Conservation (phyloP, 2,888 invertebrate genomes). For the Myopa tessellatipennis region DNA sequence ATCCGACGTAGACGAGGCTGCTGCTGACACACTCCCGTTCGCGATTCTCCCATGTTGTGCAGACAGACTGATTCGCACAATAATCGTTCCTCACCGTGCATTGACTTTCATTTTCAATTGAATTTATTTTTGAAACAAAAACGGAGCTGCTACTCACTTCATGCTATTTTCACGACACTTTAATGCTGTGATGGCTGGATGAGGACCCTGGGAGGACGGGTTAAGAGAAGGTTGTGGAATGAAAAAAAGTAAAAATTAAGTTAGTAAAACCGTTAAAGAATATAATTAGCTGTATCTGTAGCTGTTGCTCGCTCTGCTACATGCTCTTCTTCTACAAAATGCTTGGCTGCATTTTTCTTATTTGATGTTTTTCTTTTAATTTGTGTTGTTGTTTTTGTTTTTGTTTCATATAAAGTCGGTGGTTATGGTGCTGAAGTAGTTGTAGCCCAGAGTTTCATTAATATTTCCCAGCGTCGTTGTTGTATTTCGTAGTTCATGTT, state of each 20-base stretch:
- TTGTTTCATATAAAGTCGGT: not conserved
- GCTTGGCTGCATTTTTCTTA: conserved; percentile 26
- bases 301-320: not conserved
- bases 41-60: not conserved
- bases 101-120: conserved; percentile 18
- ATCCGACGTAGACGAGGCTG: too few relatives aligned
- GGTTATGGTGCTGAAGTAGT: not conserved
- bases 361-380: not conserved
- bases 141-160: not conserved
- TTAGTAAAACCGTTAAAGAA: conserved; percentile 46
- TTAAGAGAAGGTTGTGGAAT: not conserved
- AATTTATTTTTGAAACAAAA: not conserved
- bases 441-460: not conserved
- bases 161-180: not conserved
- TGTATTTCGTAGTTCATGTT: not conserved
- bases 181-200: not conserved
- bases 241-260: conserved; percentile 43
- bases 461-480: conserved; percentile 4
- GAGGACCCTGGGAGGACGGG: not conserved
- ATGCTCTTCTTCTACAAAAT: not conserved
- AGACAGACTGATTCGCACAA: not conserved
- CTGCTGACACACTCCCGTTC: too few relatives aligned
- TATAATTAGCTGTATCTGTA: conserved; percentile 42
- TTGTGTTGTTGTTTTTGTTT: not conserved
- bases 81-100: not conserved